Evolutionary conservation across 2,888 invertebrate species (phyloP), one percentile per base, ranked within the genome.

Genomic region (Cryptus viduatorius): DNA sequence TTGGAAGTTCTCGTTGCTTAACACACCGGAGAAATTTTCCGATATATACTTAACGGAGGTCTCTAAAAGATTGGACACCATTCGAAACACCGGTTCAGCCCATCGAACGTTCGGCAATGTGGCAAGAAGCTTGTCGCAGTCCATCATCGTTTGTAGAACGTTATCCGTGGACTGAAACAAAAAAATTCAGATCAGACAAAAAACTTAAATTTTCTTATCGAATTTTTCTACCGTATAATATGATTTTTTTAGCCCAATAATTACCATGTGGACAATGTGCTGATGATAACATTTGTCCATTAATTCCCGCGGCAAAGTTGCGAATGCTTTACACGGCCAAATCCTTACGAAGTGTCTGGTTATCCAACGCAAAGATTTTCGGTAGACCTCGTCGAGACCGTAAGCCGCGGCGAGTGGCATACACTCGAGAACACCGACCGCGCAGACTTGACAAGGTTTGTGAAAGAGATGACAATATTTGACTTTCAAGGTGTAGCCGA

Each of bases 401-500:
- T 98, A 98, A 59, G 97, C 97, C 4, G 97, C 96, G 4, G 98
- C 96, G 59, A 98, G 94, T 0, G 98, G 97, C 89, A 99, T 95
- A 86, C 98, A 98, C 93, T 98, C 98, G 48, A 98, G 94, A 2
- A 98, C 97, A 4, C 98, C 98, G 65, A 97, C 96, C 19, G 97
- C 96, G 93, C 99, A 99, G 46, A 97, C 96, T 65, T 97, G 95
- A 93, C 99, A 99, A 0, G 99, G 98, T 96, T 97, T 97, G 92
- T 99, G 99, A 93, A 99, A 99, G 93, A 98, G 96, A 94, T 99
- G 99, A 92, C 98, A 99, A 93, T 98, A 98, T 93, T 97, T 97
- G 24, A 96, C 96, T 94, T 97, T 97, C 46, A 99, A 94, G 0
- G 97, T 97, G 90, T 98, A 97, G 91, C 97, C 97, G 0, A 98